Conservation (phyloP, 2,888 invertebrate genomes). For the Dasypolia templi region DNA sequence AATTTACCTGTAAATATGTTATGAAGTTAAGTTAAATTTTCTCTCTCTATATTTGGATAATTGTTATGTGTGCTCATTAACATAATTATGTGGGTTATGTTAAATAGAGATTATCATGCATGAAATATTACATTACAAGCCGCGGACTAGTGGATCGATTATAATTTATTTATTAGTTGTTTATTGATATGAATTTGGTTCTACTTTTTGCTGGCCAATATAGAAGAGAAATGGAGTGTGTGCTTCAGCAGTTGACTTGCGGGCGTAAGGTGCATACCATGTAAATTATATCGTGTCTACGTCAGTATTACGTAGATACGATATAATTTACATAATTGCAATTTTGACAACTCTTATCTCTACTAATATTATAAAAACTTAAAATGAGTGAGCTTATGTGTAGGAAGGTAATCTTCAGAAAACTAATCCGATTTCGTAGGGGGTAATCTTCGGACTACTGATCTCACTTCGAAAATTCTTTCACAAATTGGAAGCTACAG, state of each 20-base stretch:
- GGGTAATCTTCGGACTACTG: no score
- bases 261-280: neutral
- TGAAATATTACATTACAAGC: neutral
- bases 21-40: constrained; percentile 5
- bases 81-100: constrained; percentile 9
- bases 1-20: constrained; percentile 18
- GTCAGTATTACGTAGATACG: neutral
- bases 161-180: neutral
- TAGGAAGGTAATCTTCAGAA: no score
- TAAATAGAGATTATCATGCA: neutral
- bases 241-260: neutral
- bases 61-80: constrained; percentile 6
- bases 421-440: no score
- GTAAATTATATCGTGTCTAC: no score
- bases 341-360: neutral
- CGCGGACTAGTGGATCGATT: neutral
- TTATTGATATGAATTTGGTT: neutral
- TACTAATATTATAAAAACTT: no score
- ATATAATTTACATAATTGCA: neutral
- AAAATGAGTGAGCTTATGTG: no score
- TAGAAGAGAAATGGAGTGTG: neutral
- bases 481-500: no score
- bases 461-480: no score
- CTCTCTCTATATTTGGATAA: neutral
- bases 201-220: neutral